These are phyloP conservation scores for Poecile atricapillus DNA, from an alignment of 2,113 vertebrate species.

Conservation along the genomic window DNA sequence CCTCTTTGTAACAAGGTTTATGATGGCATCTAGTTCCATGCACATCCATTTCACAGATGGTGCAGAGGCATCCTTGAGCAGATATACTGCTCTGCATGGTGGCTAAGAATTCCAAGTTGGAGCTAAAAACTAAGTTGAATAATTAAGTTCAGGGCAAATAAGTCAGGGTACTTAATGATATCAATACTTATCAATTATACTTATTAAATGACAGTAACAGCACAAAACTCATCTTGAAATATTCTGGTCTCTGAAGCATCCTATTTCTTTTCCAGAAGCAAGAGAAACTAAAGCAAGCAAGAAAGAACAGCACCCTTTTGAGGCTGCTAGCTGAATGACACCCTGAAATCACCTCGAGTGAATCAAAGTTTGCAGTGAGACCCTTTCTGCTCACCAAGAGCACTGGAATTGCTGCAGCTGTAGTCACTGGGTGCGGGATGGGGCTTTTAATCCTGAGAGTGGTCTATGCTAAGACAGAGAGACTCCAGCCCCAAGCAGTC, in stretches of 20 bases:
- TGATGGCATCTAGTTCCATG: background rate
- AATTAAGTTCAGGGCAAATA: background rate
- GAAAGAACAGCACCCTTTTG: background rate
- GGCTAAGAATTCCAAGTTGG: background rate
- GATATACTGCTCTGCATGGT: background rate
- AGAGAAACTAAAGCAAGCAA: background rate
- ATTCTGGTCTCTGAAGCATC: background rate
- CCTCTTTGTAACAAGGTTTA: background rate
- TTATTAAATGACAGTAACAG: background rate
- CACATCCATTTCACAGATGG: background rate
- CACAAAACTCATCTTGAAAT: background rate
- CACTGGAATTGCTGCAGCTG: background rate
- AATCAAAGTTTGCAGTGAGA: background rate
- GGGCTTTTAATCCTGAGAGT: background rate
- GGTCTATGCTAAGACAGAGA: background rate
- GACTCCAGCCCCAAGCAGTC: background rate
- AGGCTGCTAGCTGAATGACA: background rate
- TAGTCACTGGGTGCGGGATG: background rate
- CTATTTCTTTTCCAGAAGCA: background rate
- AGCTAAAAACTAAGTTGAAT: background rate
- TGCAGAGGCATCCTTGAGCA: background rate
- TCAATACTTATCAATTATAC: background rate
- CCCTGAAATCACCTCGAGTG: background rate
- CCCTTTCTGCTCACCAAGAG: background rate
- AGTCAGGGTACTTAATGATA: background rate